These are phyloP conservation scores for Plectrocnemia conspersa DNA, from an alignment of 1,140 invertebrate genomes.

Conservation along the genomic window DNA sequence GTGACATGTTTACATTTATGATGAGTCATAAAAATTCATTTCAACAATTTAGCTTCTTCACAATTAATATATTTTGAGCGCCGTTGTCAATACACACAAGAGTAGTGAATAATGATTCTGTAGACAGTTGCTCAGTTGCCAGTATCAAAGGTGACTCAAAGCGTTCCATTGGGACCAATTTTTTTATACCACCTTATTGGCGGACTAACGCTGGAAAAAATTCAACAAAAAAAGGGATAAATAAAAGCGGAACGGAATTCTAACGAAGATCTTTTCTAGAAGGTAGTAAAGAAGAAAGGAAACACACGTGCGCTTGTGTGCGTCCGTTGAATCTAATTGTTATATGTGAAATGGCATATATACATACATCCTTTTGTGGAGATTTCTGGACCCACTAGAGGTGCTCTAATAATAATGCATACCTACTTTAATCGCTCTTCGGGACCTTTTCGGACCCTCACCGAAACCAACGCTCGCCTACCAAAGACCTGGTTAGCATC, in stretches of 20 bases:
- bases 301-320: constrained; percentile 22
- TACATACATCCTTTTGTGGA: constrained; percentile 21
- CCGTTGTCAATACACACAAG: too few species aligned
- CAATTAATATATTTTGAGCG: too few species aligned
- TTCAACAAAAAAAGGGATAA: constrained; percentile 12
- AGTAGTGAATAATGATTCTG: too few species aligned
- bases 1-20: too few species aligned
- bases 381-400: constrained; percentile 14
- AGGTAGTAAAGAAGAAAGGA: constrained; percentile 19
- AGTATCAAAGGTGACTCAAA: too few species aligned
- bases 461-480: constrained; percentile 5
- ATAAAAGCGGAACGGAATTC: constrained; percentile 25
- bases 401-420: constrained; percentile 23
- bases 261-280: constrained; percentile 14
- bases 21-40: too few species aligned
- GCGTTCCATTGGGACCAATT: too few species aligned
- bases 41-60: too few species aligned
- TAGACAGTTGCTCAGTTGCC: too few species aligned
- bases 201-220: too few species aligned
- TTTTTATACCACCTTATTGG: too few species aligned
- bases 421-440: constrained; percentile 23
- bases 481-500: constrained; percentile 8
- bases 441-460: constrained; percentile 13
- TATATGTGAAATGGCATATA: constrained; percentile 24
- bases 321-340: constrained; percentile 26